A percentile compares a stretch with the other conserved stretches of the same genome.
Evolutionary conservation across 2,888 invertebrate species (phyloP).

Genomic region (Pantelozetes paolii): DNA sequence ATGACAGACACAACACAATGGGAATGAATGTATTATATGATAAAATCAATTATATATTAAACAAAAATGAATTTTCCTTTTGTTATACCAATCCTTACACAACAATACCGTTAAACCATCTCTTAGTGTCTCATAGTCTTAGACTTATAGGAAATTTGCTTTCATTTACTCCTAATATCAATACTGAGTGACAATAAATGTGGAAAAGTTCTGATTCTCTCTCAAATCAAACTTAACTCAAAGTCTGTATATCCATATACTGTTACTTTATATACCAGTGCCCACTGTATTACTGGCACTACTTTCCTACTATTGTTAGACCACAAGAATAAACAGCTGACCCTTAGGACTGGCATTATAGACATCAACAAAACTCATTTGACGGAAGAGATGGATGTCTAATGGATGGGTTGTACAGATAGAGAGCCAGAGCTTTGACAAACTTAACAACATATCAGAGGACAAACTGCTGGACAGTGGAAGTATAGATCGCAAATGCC

Average conservation of each 20-base stretch:
- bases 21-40: constrained; percentile 20
- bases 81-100: not conserved
- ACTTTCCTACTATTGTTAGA: too few species aligned
- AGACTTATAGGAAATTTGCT: constrained; percentile 7
- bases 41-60: constrained; percentile 10
- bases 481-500: too few species aligned
- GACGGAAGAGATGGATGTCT: constrained; percentile 6
- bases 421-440: not conserved
- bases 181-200: not conserved
- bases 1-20: constrained; percentile 7
- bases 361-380: constrained; percentile 8
- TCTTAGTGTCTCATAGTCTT: not conserved
- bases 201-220: not conserved
- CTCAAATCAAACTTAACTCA: not conserved
- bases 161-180: constrained; percentile 13
- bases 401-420: not conserved
- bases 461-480: not conserved
- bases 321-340: not conserved
- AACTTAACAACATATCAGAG: not conserved
- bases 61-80: constrained; percentile 25
- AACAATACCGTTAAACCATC: not conserved
- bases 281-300: too few species aligned
- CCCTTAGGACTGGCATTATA: not conserved
- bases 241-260: not conserved
- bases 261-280: not conserved